Evolutionary conservation across 2,888 invertebrate genomes (phyloP).

Genomic region (Ephialtes manifestator): DNA sequence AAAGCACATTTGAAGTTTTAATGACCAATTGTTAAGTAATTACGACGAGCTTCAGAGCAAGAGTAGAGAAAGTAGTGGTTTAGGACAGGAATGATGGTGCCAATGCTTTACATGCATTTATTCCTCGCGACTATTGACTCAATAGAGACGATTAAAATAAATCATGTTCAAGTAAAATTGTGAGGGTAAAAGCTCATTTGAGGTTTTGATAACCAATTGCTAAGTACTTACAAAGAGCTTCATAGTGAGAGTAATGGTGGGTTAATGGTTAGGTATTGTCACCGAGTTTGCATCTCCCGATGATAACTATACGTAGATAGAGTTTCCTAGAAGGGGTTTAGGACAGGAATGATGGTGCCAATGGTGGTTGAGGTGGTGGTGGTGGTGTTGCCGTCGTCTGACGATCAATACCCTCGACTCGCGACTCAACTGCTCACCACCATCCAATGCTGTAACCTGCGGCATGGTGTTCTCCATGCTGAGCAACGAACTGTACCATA

Average conservation of each 20-base stretch:
- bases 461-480: slow-evolving; percentile 11
- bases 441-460: slow-evolving; percentile 21
- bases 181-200: too few species aligned
- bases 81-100: slow-evolving; percentile 23
- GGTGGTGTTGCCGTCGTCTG: slow-evolving; percentile 26
- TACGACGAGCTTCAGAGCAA: too few species aligned
- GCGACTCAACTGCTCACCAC: slow-evolving; percentile 22
- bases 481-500: neutral
- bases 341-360: slow-evolving; percentile 25
- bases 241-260: neutral
- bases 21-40: too few species aligned
- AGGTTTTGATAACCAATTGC: too few species aligned
- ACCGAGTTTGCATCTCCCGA: neutral
- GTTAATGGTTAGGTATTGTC: neutral
- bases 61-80: neutral
- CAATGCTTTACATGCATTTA: too few species aligned
- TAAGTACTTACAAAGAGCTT: too few species aligned
- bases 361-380: slow-evolving; percentile 29
- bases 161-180: too few species aligned
- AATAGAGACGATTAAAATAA: too few species aligned
- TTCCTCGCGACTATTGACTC: too few species aligned
- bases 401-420: slow-evolving; percentile 52
- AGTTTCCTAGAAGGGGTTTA: slow-evolving; percentile 1
- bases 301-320: slow-evolving; percentile 14
- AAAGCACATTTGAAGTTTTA: too few species aligned